phyloP scores from a whole-genome alignment of 2,113 vertebrate genomes.

The Cervus canadensis region DNA sequence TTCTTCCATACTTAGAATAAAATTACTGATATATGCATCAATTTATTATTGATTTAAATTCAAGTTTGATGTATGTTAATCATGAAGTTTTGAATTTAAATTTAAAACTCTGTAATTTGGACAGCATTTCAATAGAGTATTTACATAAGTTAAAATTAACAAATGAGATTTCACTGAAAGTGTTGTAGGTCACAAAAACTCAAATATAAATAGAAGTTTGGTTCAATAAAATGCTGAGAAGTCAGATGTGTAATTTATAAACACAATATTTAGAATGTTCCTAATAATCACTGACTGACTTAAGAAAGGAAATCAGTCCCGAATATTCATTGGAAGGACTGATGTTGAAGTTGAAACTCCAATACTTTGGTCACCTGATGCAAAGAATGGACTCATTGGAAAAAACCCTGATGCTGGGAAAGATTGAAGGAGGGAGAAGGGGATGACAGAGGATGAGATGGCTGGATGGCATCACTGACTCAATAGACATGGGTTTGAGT shows the following conservation, averaged over 20 bases:
- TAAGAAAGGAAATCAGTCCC: neutral
- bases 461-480: neutral
- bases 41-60: neutral
- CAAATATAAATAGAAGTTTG: neutral
- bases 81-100: neutral
- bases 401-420: neutral
- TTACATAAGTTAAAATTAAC: neutral
- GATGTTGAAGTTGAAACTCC: neutral
- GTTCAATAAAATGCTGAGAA: neutral
- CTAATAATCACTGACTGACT: neutral
- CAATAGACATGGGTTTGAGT: neutral
- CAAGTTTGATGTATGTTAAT: neutral
- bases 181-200: neutral
- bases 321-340: neutral
- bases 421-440: neutral
- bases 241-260: neutral
- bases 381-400: neutral
- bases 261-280: neutral
- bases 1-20: neutral
- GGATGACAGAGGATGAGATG: rapidly evolving
- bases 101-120: neutral
- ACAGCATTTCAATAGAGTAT: neutral
- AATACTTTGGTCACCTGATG: neutral
- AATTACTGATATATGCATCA: neutral
- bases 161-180: neutral